Evolutionary conservation across 1,140 invertebrate genomes (phyloP).

Genomic region (Saccostrea echinata): DNA sequence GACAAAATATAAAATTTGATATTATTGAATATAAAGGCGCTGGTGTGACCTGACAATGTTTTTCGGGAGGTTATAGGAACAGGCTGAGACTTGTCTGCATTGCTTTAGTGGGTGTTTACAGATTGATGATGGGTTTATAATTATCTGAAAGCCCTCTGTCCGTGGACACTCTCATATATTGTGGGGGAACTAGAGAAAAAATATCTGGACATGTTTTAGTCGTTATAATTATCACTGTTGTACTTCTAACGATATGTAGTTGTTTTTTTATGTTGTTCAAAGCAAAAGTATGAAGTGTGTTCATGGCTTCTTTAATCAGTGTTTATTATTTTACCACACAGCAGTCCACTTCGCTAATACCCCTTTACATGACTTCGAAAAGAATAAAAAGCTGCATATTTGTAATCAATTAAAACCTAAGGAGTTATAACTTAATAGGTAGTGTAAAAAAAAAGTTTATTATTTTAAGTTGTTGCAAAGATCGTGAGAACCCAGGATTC

Average conservation of each 20-base stretch:
- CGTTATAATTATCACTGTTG: background rate
- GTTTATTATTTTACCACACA: no score
- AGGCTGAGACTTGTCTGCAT: background rate
- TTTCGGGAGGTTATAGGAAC: background rate
- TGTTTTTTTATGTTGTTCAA: background rate
- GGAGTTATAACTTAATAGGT: no score
- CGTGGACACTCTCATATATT: background rate
- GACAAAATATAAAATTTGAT: slow-evolving; percentile 19
- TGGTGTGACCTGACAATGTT: background rate
- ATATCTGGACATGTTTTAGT: background rate
- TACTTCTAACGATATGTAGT: background rate
- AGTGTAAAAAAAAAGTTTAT: no score
- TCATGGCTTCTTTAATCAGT: background rate
- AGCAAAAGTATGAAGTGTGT: background rate
- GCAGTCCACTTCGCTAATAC: no score
- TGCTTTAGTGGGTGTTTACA: background rate
- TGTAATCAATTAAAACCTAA: no score
- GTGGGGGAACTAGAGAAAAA: background rate
- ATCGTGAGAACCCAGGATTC: no score
- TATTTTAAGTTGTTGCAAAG: no score
- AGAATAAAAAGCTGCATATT: no score
- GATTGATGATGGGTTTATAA: background rate
- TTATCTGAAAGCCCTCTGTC: background rate
- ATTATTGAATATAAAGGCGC: background rate
- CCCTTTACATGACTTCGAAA: no score